These are phyloP conservation scores for Melanostoma mellinum DNA, from an alignment of 2,888 invertebrate genomes.

Conservation along the genomic window DNA sequence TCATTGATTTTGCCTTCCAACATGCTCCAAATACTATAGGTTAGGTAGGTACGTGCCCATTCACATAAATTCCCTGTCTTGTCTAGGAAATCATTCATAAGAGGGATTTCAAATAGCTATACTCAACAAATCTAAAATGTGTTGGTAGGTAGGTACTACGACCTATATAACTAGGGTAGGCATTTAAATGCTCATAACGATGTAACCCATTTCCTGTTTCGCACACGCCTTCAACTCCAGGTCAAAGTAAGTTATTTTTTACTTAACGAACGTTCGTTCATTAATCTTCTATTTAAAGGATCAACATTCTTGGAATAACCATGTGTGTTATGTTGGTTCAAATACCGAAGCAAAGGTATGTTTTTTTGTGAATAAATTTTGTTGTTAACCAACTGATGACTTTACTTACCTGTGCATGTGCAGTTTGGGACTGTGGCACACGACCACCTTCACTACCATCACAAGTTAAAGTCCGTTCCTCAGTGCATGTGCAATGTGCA, in stretches of 20 bases:
- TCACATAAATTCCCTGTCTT: too few relatives aligned
- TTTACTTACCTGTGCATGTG: slow-evolving; percentile 25
- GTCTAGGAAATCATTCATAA: too few relatives aligned
- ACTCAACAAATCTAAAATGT: neutral
- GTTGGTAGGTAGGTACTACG: neutral
- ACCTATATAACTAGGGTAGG: neutral
- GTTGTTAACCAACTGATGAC: slow-evolving; percentile 5
- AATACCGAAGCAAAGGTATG: neutral
- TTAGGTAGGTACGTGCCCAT: too few relatives aligned
- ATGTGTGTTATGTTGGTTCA: slow-evolving; percentile 41
- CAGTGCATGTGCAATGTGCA: slow-evolving; percentile 8
- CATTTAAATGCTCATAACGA: slow-evolving; percentile 11
- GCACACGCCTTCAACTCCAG: neutral
- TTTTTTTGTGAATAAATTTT: slow-evolving; percentile 39
- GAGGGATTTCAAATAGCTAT: too few relatives aligned
- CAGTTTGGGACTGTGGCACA: slow-evolving; percentile 30
- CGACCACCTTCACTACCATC: slow-evolving; percentile 31
- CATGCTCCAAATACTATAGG: too few relatives aligned
- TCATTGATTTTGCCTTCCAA: slow-evolving; percentile 2
- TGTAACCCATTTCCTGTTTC: slow-evolving; percentile 22
- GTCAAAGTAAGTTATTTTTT: slow-evolving; percentile 42
- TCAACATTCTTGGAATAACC: slow-evolving; percentile 35
- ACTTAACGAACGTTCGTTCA: slow-evolving; percentile 19
- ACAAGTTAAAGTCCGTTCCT: neutral
- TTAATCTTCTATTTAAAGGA: slow-evolving; percentile 24